Conservation (phyloP, 2,888 invertebrate species). For the Disparrhopalites patrizii region DNA sequence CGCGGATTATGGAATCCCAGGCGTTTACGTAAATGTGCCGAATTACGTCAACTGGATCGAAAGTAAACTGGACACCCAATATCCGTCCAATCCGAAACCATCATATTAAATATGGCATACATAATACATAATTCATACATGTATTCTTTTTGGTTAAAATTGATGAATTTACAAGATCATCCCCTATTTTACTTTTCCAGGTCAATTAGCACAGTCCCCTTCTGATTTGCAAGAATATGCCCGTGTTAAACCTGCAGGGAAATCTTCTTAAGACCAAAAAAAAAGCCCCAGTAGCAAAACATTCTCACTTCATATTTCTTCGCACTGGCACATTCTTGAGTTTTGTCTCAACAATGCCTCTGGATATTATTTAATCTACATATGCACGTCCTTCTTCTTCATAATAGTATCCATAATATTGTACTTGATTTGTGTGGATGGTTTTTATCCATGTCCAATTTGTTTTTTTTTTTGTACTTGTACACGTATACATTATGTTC, state of each 20-base stretch:
- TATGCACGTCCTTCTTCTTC: too few species aligned
- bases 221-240: not conserved
- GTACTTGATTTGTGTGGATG: too few species aligned
- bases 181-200: conserved; percentile 2
- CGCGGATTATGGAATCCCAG: conserved; percentile 66
- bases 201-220: not conserved
- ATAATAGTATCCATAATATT: too few species aligned
- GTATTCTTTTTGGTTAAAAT: not conserved
- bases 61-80: conserved; percentile 11
- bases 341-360: too few species aligned
- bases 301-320: too few species aligned
- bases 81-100: not conserved
- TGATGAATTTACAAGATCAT: not conserved
- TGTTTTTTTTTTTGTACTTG: too few species aligned
- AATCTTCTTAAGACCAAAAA: not conserved
- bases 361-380: too few species aligned
- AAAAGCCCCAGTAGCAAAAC: not conserved
- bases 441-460: too few species aligned
- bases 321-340: too few species aligned
- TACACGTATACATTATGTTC: too few species aligned
- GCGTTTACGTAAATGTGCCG: conserved; percentile 71
- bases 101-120: not conserved
- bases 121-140: too few species aligned
- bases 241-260: not conserved
- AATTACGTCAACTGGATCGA: conserved; percentile 64